These are phyloP conservation scores for Oligia latruncula DNA, from an alignment of 2,888 invertebrate genomes.

Conservation along the genomic window DNA sequence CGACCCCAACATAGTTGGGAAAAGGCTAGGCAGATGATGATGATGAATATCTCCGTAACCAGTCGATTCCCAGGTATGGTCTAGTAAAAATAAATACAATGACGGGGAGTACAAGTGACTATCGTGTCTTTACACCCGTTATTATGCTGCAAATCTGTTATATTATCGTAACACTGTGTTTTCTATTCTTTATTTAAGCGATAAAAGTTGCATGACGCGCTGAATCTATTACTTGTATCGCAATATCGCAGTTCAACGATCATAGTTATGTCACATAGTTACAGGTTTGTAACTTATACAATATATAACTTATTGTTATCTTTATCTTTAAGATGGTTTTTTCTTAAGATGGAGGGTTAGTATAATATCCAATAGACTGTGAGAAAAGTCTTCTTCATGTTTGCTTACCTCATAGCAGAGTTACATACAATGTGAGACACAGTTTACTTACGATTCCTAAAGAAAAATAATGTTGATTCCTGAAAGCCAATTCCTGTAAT, in stretches of 20 bases:
- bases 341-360: background rate
- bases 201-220: background rate
- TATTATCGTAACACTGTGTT: background rate
- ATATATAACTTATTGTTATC: slow-evolving; percentile 8
- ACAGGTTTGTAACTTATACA: background rate
- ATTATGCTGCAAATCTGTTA: background rate
- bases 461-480: background rate
- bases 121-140: accelerated
- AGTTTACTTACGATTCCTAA: background rate
- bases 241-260: slow-evolving; percentile 19
- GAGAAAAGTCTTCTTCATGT: background rate
- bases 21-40: too few species aligned
- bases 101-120: background rate
- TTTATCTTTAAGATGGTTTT: background rate
- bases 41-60: too few species aligned
- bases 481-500: too few species aligned
- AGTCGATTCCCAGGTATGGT: too few species aligned
- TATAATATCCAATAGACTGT: background rate
- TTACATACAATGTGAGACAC: too few species aligned
- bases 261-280: slow-evolving; percentile 8
- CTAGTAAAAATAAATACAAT: too few species aligned
- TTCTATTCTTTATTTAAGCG: background rate
- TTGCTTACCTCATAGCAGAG: background rate
- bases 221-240: background rate
- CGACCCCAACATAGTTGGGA: too few species aligned